Evolutionary conservation across 1,140 invertebrate species (phyloP).

Genomic region (Maconellicoccus hirsutus): DNA sequence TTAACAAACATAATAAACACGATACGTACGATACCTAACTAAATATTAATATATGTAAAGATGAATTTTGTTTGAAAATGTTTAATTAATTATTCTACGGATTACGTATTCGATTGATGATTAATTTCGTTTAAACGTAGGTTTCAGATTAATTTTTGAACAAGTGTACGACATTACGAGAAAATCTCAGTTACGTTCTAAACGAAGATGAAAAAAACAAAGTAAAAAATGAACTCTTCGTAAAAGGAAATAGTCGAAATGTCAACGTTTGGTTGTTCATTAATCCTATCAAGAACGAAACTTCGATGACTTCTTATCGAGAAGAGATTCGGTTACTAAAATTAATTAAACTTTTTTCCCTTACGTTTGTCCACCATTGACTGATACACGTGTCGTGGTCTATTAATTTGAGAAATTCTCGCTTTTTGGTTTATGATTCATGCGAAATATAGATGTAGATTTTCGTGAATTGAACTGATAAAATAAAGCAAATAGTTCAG

Average conservation of each 20-base stretch:
- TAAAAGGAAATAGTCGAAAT: neutral
- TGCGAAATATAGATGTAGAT: neutral
- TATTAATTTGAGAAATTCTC: neutral
- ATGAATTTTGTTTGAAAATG: too few relatives aligned
- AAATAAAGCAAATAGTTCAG: neutral
- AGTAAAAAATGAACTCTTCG: neutral
- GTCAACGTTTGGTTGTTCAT: conserved; percentile 1
- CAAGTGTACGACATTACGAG: too few relatives aligned
- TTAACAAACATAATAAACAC: too few relatives aligned
- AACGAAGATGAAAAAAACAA: neutral
- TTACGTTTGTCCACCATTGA: neutral
- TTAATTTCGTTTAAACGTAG: too few relatives aligned
- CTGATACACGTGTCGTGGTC: neutral
- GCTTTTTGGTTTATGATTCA: too few relatives aligned
- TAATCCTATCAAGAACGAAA: neutral
- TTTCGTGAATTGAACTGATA: too few relatives aligned
- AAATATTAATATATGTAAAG: too few relatives aligned
- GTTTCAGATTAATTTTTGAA: too few relatives aligned
- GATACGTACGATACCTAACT: too few relatives aligned
- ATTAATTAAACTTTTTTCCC: neutral
- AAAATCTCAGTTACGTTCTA: too few relatives aligned
- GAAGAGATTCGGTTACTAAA: neutral
- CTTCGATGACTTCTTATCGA: neutral
- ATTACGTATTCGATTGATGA: too few relatives aligned
- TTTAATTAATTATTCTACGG: too few relatives aligned